These are phyloP conservation scores for Agrochola circellaris DNA, from an alignment of 2,888 invertebrate genomes.

Conservation along the genomic window DNA sequence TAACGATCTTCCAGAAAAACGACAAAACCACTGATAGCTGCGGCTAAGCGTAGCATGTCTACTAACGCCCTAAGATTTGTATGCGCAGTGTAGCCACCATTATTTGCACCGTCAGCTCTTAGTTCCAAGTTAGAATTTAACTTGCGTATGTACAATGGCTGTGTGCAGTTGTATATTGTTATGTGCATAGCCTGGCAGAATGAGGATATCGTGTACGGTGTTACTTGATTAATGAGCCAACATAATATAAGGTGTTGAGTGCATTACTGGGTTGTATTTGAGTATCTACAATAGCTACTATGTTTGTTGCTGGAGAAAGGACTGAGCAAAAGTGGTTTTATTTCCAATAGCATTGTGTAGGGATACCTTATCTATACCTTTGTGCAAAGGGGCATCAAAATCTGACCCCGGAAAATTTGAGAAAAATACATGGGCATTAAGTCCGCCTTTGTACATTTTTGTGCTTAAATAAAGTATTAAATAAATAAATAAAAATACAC, in stretches of 20 bases:
- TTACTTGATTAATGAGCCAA: constrained; percentile 44
- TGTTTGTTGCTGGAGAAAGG: background rate
- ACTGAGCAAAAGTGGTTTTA: background rate
- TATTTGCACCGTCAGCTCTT: constrained; percentile 16
- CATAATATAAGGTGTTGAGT: constrained; percentile 9
- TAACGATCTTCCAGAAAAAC: background rate
- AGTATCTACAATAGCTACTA: background rate
- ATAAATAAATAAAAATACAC: too few relatives aligned
- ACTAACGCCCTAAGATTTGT: constrained; percentile 2
- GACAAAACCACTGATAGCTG: too few relatives aligned
- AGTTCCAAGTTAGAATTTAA: constrained; percentile 38
- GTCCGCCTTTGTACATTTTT: too few relatives aligned
- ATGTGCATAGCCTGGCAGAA: constrained; percentile 24
- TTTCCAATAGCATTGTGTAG: background rate
- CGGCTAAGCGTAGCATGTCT: background rate
- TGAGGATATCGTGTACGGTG: constrained; percentile 22
- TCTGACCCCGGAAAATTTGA: too few relatives aligned
- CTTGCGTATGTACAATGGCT: constrained; percentile 34
- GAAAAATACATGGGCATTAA: too few relatives aligned
- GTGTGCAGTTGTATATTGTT: constrained; percentile 41
- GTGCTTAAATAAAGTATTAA: too few relatives aligned
- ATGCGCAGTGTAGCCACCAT: constrained; percentile 4
- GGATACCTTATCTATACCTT: too few relatives aligned
- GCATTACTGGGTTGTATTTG: constrained; percentile 24
- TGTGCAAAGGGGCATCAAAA: too few relatives aligned